These are phyloP conservation scores for Gymnorhina tibicen DNA, from an alignment of 2,113 vertebrate species.

Conservation along the genomic window DNA sequence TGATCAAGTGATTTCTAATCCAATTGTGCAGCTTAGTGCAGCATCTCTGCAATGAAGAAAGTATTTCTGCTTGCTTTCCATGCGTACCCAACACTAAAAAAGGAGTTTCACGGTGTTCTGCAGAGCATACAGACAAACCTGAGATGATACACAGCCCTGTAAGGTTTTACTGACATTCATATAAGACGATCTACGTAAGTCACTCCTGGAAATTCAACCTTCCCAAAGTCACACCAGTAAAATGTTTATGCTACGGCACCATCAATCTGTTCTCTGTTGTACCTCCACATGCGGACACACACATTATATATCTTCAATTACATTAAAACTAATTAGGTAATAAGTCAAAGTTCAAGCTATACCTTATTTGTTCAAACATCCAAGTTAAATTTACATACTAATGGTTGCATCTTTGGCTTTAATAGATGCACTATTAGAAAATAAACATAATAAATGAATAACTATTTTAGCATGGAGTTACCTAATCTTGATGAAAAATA, in stretches of 20 bases:
- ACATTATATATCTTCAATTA: slow-evolving; percentile 3
- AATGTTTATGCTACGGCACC: background rate
- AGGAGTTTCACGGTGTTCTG: background rate
- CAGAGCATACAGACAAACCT: background rate
- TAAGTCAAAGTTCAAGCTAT: slow-evolving; percentile 45
- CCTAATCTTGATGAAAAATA: slow-evolving; percentile 58
- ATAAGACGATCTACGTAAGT: background rate
- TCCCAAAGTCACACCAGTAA: slow-evolving; percentile 4
- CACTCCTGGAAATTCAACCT: background rate
- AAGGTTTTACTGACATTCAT: background rate
- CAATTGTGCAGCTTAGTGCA: background rate
- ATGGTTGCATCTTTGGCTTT: slow-evolving; percentile 52
- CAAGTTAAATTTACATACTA: slow-evolving; percentile 69
- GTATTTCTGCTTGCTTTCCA: background rate
- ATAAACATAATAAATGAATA: slow-evolving; percentile 66
- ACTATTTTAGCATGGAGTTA: slow-evolving; percentile 48
- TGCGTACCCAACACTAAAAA: background rate
- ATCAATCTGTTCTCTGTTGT: background rate
- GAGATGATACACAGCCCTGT: background rate
- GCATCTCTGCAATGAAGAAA: background rate
- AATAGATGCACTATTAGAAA: slow-evolving; percentile 55
- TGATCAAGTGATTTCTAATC: background rate
- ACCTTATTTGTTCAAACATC: slow-evolving; percentile 54
- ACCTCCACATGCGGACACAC: background rate
- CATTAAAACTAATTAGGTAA: slow-evolving; percentile 51